Conservation (phyloP, 2,888 invertebrate species). For the Catocala fraxini region DNA sequence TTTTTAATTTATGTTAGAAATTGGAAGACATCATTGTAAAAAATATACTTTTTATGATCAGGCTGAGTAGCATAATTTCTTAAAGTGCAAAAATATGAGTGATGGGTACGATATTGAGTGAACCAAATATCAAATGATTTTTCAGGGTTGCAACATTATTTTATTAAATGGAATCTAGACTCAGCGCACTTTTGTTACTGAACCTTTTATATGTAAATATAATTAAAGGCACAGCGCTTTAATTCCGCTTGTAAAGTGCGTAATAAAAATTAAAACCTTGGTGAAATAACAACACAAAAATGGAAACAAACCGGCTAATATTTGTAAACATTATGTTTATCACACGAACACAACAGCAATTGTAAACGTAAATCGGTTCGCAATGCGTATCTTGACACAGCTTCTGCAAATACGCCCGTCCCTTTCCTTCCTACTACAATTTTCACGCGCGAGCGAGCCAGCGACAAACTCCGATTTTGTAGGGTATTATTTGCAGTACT, state of each 20-base stretch:
- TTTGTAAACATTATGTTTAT: slow-evolving; percentile 31
- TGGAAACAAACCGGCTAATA: slow-evolving; percentile 11
- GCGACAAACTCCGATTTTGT: slow-evolving; percentile 12
- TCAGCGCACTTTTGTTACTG: too few relatives aligned
- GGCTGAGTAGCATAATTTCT: too few relatives aligned
- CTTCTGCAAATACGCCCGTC: slow-evolving; percentile 20
- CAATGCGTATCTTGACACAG: slow-evolving; percentile 34
- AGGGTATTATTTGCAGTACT: slow-evolving; percentile 28
- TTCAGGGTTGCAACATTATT: too few relatives aligned
- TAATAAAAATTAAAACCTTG: background rate
- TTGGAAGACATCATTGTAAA: too few relatives aligned
- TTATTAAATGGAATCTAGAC: too few relatives aligned
- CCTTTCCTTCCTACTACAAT: slow-evolving; percentile 15
- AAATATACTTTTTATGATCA: too few relatives aligned
- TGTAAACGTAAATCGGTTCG: slow-evolving; percentile 29
- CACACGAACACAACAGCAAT: slow-evolving; percentile 22
- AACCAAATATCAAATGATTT: too few relatives aligned
- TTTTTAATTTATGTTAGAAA: too few relatives aligned
- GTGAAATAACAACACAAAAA: background rate
- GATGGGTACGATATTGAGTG: too few relatives aligned
- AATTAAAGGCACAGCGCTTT: background rate
- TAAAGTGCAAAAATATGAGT: too few relatives aligned
- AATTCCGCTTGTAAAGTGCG: background rate
- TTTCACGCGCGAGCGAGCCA: slow-evolving; percentile 11
- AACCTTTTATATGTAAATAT: too few relatives aligned